phyloP scores from a whole-genome alignment of 2,888 invertebrate genomes.

The Cephus rjabovi region DNA sequence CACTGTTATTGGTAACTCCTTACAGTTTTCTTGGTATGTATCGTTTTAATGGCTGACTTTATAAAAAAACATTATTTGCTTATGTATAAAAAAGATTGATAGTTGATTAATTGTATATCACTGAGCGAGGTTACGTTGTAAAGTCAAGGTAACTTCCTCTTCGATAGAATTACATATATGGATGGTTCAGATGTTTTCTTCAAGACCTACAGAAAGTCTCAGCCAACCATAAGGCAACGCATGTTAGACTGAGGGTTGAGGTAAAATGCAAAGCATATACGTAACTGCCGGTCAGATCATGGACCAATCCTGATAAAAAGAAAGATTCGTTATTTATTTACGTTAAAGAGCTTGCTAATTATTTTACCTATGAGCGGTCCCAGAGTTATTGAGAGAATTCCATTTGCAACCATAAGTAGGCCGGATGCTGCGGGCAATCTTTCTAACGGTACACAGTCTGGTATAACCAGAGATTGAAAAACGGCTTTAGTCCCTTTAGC shows the following conservation, averaged over 20 bases:
- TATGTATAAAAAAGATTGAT: neutral
- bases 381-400: slow-evolving; percentile 55
- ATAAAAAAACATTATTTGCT: neutral
- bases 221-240: slow-evolving; percentile 50
- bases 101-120: neutral
- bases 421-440: slow-evolving; percentile 63
- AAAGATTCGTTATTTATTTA: neutral
- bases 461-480: slow-evolving; percentile 63
- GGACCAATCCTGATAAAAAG: slow-evolving; percentile 49
- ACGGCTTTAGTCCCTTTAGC: slow-evolving; percentile 64
- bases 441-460: slow-evolving; percentile 59
- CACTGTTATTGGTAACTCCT: neutral
- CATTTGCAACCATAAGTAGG: slow-evolving; percentile 61
- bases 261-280: slow-evolving; percentile 59
- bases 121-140: neutral
- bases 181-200: neutral
- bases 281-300: slow-evolving; percentile 57
- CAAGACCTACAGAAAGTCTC: slow-evolving; percentile 25
- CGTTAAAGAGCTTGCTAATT: neutral
- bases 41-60: neutral
- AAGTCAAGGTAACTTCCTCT: neutral
- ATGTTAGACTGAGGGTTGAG: slow-evolving; percentile 54
- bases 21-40: neutral
- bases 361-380: slow-evolving; percentile 63
- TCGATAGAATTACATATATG: neutral